Base-by-base conservation (phyloP, 1,140 invertebrate species). In the Drosophila sturtevanti region DNA sequence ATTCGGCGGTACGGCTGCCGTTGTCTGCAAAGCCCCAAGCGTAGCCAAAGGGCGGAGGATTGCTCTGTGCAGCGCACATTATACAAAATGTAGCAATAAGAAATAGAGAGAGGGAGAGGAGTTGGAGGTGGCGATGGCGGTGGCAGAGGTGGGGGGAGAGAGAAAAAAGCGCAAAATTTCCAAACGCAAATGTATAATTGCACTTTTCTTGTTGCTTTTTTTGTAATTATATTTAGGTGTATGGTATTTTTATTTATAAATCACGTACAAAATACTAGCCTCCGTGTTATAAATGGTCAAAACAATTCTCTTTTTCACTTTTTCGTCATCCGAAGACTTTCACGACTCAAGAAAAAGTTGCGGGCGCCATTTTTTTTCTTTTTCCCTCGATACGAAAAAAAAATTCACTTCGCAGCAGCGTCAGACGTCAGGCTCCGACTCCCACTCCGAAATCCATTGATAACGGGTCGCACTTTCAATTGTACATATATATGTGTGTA, bases 61-160 rank as follows among this genome's bases (percentile, higher is more conserved):
- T 92, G 77, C 89, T 90, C 76, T 92, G 91, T 76, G 91, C 91
- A 77, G 91, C 91, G 89, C 90, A 91, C 90, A 91, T 91, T 89
- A 77, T 90, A 62, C 16, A 48, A 48, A 61, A 70, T 69, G 81
- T 72, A 72, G 77, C 60, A 70, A 74, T 54, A 79, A 73, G 75
- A 68, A 64, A 77, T 67, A 76, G 56, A 72, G 56, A 56, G 60
- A 70, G 59, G 63, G 51, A 48, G 44, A 55, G 58, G 66, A 51
- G 37, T 22, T 72, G 72, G 65, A 22, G 37, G 31, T 37, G 60
- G 41, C 41, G 51, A 27, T 54, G 51, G 12, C 9, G 52, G 52
- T 31, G 52, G 54, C 31, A 31, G 63, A 27, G 61, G 72, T 58
- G 70, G 84, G 79, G 79, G 79, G 75, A 87, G 41, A 89, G 84